Evolutionary conservation across 1,140 invertebrate genomes (phyloP).

Genomic region (Coptotermes formosanus): DNA sequence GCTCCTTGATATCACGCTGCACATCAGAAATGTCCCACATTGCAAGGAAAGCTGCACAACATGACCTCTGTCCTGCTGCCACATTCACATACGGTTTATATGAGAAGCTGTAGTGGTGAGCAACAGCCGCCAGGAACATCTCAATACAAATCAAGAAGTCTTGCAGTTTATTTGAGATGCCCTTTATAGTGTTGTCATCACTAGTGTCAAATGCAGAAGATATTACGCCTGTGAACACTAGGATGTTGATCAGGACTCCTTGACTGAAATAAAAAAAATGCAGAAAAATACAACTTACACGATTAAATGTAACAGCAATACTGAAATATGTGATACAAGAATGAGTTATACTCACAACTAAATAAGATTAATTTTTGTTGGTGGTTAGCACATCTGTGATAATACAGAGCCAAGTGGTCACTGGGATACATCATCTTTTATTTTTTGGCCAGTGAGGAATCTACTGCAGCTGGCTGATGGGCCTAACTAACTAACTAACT

Average conservation of each 20-base stretch:
- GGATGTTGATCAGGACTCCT: conserved; percentile 82
- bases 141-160: conserved; percentile 96
- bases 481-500: too few relatives aligned
- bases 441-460: too few relatives aligned
- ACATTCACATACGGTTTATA: conserved; percentile 76
- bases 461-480: too few relatives aligned
- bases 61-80: conserved; percentile 51
- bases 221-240: conserved; percentile 77
- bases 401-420: too few relatives aligned
- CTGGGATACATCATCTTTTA: too few relatives aligned
- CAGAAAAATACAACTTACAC: conserved; percentile 16
- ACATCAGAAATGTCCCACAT: conserved; percentile 97
- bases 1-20: conserved; percentile 85
- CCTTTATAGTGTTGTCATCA: conserved; percentile 63
- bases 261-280: conserved; percentile 66
- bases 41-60: conserved; percentile 64
- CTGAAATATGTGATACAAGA: too few relatives aligned
- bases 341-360: too few relatives aligned
- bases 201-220: conserved; percentile 66
- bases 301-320: background rate
- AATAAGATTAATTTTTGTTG: too few relatives aligned
- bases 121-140: conserved; percentile 94
- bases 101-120: conserved; percentile 93
- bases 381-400: too few relatives aligned
- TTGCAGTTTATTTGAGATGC: conserved; percentile 75